Evolutionary conservation across 35 echinoderm and acorn worm genomes (phyloP), one percentile per base, ranked within the genome.

Genomic region (Ophiothrix spiculata): DNA sequence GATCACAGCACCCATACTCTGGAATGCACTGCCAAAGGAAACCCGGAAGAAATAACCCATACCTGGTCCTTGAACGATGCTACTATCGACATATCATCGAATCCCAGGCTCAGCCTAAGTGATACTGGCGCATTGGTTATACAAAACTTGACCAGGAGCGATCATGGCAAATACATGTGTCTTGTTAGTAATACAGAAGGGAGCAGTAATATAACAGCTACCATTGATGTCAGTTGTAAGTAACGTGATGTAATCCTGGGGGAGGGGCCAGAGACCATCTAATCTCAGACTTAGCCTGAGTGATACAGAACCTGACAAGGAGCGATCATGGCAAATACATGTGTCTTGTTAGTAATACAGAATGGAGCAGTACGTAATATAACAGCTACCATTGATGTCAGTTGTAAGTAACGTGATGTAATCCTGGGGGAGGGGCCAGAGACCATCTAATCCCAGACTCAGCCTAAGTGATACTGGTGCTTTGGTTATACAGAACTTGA

Each of bases 131-230:
- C 92, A n/a, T 75, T 99, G 46, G 39, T 83, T 33, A 91, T 99
- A 32, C 89, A 86, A 16, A 89, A 94, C 31, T 81, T 87, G 19
- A 89, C 86, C 4, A 84, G 86, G 35, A 75, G 14, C 12, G 82
- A 99, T 37, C 86, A 83, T 0, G 92, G 96, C 6, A 60, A 41
- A 2, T 94, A 94, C 56, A 86, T 40, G 74, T 94, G 92, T 60
- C 11, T 89, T 32, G 96, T 83, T 0, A 94, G 81, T 31, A 99
- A 94, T 49, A 69, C 83, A 38, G 90, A 91, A 4, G 96, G 96
- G 31, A 73, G 28, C 10, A 74, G 39, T 23, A 87, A 88, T 28
- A 91, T 91, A 31, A 91, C 86, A 8, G 82, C 79, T 8, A 87
- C 78, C 32, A 16, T 99, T 10, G 84, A 85, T 78, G 80, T 91